These are phyloP conservation scores for Anniella stebbinsi DNA, from an alignment of 2,797 vertebrate genomes.

Conservation along the genomic window DNA sequence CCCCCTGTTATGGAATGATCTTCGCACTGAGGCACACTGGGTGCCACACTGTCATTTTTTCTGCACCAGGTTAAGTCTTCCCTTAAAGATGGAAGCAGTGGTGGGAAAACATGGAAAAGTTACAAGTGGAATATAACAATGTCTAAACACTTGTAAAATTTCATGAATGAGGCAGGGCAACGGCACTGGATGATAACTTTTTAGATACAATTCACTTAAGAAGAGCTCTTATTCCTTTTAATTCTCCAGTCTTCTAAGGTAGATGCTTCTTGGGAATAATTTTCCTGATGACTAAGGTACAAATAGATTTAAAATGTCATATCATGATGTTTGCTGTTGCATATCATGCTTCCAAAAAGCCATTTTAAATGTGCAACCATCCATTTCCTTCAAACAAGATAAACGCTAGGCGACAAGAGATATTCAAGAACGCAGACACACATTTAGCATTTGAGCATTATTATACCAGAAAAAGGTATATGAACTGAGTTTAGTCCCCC, in stretches of 20 bases:
- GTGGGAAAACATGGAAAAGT: no score
- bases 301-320: constrained; percentile 55
- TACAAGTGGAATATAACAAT: no score
- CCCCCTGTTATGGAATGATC: no score
- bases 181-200: background rate
- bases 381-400: constrained; percentile 72
- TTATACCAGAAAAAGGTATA: constrained; percentile 45
- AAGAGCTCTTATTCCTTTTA: background rate
- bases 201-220: background rate
- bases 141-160: no score
- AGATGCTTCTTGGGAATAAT: constrained; percentile 48
- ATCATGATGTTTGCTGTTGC: constrained; percentile 64
- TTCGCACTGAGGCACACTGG: no score
- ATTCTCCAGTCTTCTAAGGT: background rate
- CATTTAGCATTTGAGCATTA: constrained; percentile 42
- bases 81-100: no score
- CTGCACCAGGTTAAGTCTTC: no score
- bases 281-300: constrained; percentile 60
- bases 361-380: constrained; percentile 74
- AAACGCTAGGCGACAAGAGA: constrained; percentile 43
- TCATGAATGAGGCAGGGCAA: no score
- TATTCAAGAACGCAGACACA: constrained; percentile 75
- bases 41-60: no score
- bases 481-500: constrained; percentile 10
- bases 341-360: constrained; percentile 69